Evolutionary conservation across 2,113 vertebrate species (phyloP).

Genomic region (Nothobranchius kuhntae): DNA sequence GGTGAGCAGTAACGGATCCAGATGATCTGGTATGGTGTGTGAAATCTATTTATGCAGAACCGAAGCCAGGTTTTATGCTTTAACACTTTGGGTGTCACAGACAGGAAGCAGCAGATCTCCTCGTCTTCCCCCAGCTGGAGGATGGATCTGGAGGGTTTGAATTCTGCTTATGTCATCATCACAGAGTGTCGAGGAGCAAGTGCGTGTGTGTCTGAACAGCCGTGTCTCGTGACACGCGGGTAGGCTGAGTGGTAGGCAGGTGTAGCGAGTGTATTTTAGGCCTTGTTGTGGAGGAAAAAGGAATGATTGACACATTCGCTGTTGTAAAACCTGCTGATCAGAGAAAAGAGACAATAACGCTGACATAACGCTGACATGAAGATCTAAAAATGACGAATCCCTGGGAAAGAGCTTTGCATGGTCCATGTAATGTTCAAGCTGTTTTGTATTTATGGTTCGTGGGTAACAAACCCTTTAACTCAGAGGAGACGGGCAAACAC

Average conservation of each 20-base stretch:
- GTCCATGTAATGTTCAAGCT: not conserved
- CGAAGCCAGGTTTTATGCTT: slow-evolving; percentile 25
- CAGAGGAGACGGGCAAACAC: not conserved
- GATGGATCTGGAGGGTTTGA: slow-evolving; percentile 32
- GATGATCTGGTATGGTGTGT: not conserved
- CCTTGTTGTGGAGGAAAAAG: slow-evolving; percentile 31
- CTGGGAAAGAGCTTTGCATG: no score
- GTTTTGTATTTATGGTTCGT: not conserved
- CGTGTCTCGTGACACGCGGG: slow-evolving; percentile 53
- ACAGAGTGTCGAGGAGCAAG: slow-evolving; percentile 17
- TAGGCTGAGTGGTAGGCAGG: slow-evolving; percentile 53
- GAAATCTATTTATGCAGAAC: slow-evolving; percentile 1
- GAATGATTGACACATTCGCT: slow-evolving; percentile 35
- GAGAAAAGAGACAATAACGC: slow-evolving; percentile 26
- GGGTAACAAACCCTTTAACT: not conserved
- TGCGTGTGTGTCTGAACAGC: slow-evolving; percentile 27
- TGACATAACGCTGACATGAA: slow-evolving; percentile 14
- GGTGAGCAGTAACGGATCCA: not conserved
- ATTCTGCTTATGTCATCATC: slow-evolving; percentile 56
- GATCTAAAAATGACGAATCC: not conserved
- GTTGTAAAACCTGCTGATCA: slow-evolving; percentile 34
- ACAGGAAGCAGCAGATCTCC: slow-evolving; percentile 42
- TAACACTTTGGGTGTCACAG: slow-evolving; percentile 25
- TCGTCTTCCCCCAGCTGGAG: slow-evolving; percentile 47
- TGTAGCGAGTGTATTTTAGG: slow-evolving; percentile 65